Base-by-base conservation (phyloP, 1,140 invertebrate species). In the Temnothorax nylanderi region DNA sequence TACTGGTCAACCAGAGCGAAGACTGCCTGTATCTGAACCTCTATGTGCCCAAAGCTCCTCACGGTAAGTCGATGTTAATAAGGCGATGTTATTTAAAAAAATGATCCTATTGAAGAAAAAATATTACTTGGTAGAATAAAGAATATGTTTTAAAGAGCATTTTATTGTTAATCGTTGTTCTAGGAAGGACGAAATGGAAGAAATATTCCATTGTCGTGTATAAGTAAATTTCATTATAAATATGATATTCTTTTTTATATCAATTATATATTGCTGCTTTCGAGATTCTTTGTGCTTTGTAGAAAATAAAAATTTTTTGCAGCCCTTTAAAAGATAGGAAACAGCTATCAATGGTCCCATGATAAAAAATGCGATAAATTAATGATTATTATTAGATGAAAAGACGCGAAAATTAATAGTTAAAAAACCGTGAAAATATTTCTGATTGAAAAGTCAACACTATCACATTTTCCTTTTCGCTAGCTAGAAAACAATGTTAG, bases 1-100 rank as follows among this genome's bases (percentile, higher is more conserved):
- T 98, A 87, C 96, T 99, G 51, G 96, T 96, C 89, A 98, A 99
- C 93, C 98, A 99, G 96, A 98, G 97, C 94, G 99, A 99, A 96
- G 99, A 99, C 96, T 99, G 99, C 95, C 97, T 99, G 91, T 99
- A 99, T 95, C 96, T 99, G 91, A 99, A 99, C 95, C 97, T 99
- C 86, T 99, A 99, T 95, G 98, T 99, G 85, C 99, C 99, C 88
- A 97, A 97, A 91, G 96, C 96, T 65, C 89, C 91, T 54, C 93
- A 94, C 93, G 97, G 98, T 98, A 94, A 97, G 97, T 94, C 54
- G 26, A 13, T 8, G 37, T 41, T 41, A 41, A 6, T 41, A 41
- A 41, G 6, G 3, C 13, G 7, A 77, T 7, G 18, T n/a, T 47
- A 47, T 47, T 10, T 2, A 8, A 58, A 37, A 58, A 11, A 56